A percentile compares a stretch with the other conserved stretches of the same genome.
Conservation (phyloP, 2,113 vertebrate species). For the Pantherophis guttatus region DNA sequence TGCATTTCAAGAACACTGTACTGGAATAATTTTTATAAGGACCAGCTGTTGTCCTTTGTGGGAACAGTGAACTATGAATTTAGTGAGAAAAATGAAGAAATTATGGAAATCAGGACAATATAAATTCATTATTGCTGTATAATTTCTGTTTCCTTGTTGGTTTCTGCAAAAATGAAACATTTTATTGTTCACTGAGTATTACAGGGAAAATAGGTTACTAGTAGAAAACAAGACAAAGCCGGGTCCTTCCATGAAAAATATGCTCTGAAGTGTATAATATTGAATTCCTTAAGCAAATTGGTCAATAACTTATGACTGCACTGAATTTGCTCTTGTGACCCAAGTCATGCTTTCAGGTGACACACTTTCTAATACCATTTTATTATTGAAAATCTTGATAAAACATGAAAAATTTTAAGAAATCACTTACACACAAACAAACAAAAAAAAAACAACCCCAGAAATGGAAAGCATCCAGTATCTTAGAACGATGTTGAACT, state of each 20-base stretch:
- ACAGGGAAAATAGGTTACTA: background rate
- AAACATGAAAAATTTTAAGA: background rate
- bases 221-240: background rate
- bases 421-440: background rate
- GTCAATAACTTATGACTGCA: background rate
- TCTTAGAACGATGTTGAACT: background rate
- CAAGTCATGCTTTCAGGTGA: background rate
- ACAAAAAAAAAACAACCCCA: background rate
- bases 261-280: background rate
- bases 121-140: background rate
- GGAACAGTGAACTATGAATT: background rate
- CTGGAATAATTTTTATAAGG: background rate
- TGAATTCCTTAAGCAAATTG: background rate
- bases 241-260: background rate
- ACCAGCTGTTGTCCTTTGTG: background rate
- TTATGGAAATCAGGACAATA: background rate
- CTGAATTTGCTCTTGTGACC: background rate
- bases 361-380: background rate
- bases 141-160: background rate
- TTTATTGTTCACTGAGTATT: background rate
- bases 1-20: background rate
- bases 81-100: background rate
- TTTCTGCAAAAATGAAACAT: background rate
- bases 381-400: background rate
- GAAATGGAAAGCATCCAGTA: background rate